phyloP scores from a whole-genome alignment of 1,140 invertebrate genomes.

The Trichonephila clavipes region DNA sequence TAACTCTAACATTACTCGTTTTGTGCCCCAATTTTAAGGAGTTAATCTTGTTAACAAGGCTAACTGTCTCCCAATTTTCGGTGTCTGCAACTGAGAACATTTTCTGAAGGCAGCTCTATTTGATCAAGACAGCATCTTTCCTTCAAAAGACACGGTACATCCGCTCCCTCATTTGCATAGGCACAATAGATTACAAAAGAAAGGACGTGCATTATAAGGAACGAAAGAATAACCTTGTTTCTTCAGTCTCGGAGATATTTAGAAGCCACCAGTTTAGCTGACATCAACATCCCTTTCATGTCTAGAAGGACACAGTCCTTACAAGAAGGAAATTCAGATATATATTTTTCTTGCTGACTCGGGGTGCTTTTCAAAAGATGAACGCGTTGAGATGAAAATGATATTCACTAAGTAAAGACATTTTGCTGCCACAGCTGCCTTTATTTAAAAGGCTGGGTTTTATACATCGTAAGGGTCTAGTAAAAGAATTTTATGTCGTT shows the following conservation, averaged over 20 bases:
- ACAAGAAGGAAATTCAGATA: background rate
- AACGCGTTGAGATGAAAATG: conserved; percentile 3
- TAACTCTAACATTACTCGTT: background rate
- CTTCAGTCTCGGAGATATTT: conserved; percentile 16
- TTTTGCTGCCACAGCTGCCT: background rate
- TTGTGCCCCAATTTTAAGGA: conserved; percentile 26
- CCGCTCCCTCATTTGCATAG: conserved; percentile 32
- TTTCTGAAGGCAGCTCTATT: conserved; percentile 26
- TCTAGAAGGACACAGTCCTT: background rate
- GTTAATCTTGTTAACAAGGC: conserved; percentile 55
- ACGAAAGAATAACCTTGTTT: conserved; percentile 50
- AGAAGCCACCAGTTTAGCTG: background rate
- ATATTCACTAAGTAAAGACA: conserved; percentile 10
- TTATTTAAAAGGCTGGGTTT: background rate
- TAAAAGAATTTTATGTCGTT: background rate
- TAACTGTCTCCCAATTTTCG: conserved; percentile 42
- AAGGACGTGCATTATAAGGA: conserved; percentile 26
- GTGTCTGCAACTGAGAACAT: conserved; percentile 48
- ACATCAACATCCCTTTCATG: conserved; percentile 31
- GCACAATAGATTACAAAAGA: conserved; percentile 31
- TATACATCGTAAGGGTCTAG: background rate
- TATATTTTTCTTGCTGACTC: conserved; percentile 29
- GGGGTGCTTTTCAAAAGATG: background rate
- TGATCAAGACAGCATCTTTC: conserved; percentile 38
- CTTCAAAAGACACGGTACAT: conserved; percentile 9